These are phyloP conservation scores for Listrodromus nycthemerus DNA, from an alignment of 2,888 invertebrate genomes.

Conservation along the genomic window DNA sequence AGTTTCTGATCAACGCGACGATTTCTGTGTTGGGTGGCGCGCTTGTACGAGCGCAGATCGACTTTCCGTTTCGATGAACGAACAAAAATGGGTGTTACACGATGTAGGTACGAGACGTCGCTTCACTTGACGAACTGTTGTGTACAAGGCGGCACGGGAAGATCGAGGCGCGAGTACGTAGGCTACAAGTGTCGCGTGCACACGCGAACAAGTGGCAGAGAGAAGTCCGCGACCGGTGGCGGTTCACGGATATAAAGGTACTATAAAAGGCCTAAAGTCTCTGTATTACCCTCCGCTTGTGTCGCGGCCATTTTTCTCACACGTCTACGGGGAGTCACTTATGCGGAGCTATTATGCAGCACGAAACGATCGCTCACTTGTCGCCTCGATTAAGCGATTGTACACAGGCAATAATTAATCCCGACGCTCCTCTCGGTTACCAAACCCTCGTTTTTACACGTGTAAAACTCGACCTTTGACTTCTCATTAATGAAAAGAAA, in stretches of 20 bases:
- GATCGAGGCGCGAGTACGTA: conserved; percentile 14
- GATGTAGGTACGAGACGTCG: not conserved
- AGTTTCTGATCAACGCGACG: not conserved
- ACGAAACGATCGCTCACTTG: conserved; percentile 64
- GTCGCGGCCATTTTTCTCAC: conserved; percentile 15
- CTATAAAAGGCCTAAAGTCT: not conserved
- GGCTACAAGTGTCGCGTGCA: conserved; percentile 66
- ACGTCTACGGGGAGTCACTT: conserved; percentile 20
- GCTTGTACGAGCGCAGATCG: not conserved
- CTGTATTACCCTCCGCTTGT: conserved; percentile 40
- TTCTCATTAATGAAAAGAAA: not conserved
- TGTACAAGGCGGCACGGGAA: not conserved
- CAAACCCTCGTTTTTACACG: conserved; percentile 11
- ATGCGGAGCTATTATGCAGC: conserved; percentile 34
- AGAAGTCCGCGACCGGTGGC: not conserved
- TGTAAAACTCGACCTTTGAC: not conserved
- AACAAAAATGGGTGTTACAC: conserved; percentile 52
- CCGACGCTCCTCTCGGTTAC: conserved; percentile 31
- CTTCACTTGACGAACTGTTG: conserved; percentile 10
- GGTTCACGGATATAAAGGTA: conserved; percentile 14
- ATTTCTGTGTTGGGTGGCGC: not conserved
- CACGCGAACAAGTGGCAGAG: conserved; percentile 59
- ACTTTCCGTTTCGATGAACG: conserved; percentile 38
- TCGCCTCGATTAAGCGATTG: conserved; percentile 65
- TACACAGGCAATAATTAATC: conserved; percentile 58